Base-by-base conservation (phyloP, 2,888 invertebrate genomes). In the Mylabris sibirica region DNA sequence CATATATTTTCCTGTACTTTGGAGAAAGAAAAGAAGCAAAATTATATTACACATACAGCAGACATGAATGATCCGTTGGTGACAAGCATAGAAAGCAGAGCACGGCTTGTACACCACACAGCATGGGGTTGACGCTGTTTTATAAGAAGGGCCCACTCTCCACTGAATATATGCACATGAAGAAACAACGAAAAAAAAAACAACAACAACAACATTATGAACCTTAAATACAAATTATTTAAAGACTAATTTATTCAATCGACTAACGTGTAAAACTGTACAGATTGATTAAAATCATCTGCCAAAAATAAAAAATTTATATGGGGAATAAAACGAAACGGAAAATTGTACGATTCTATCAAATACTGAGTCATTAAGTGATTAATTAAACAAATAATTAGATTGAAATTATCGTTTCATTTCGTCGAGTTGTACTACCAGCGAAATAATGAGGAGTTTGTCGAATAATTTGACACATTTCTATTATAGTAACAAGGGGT, bases 11-110 rank as follows among this genome's bases (percentile, higher is more conserved):
- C 30, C 30, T 30, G 5, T 30, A 30, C 30, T 30, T 30, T 30
- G 30, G 30, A 30, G 30, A 30, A 30, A 30, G 30, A 30, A 30
- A 30, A 30, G 30, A 30, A 30, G 30, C 30, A 30, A 30, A 30
- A 30, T 30, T 30, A 30, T 30, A 30, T n/a, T 8, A 30, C 30
- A 30, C 30, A 30, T 30, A 30, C 4, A 30, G 72, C 68, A 77
- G 78, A 79, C 77, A 75, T 72, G 77, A 78, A 76, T 83, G 82
- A 82, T 82, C 82, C 82, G 80, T 80, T 80, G 81, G 79, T 82
- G 83, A 83, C 82, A 81, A 78, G 79, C 79, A 77, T 76, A 84
- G 82, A 84, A 83, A 82, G 80, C 76, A 71, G 44, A 4, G 30
- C 30, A 30, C 12, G 76, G 74, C 74, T 76, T 77, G 79, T 79